Evolutionary conservation across 2,888 invertebrate species (phyloP).

Genomic region (Phortica magna): DNA sequence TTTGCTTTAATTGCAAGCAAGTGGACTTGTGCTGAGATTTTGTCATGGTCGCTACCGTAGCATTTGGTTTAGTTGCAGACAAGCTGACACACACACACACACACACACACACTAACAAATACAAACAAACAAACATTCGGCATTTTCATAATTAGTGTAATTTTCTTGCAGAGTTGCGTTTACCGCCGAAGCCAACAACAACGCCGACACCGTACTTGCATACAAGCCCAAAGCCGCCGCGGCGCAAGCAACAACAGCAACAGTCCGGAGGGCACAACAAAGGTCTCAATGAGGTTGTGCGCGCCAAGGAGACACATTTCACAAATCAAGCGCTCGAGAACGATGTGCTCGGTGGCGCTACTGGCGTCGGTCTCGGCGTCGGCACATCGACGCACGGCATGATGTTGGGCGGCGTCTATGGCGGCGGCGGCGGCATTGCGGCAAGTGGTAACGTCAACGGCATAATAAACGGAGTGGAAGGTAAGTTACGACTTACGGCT

Average conservation of each 20-base stretch:
- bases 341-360: slow-evolving; percentile 63
- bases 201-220: slow-evolving; percentile 73
- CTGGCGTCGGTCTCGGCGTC: slow-evolving; percentile 26
- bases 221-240: slow-evolving; percentile 74
- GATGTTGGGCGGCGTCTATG: slow-evolving; percentile 42
- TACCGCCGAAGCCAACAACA: slow-evolving; percentile 77
- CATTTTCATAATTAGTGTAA: slow-evolving; percentile 68
- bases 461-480: slow-evolving; percentile 75
- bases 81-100: not conserved
- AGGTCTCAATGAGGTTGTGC: slow-evolving; percentile 77
- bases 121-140: slow-evolving; percentile 41
- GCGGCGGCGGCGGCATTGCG: slow-evolving; percentile 49
- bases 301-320: slow-evolving; percentile 76
- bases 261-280: slow-evolving; percentile 65
- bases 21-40: too few species aligned
- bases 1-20: too few species aligned
- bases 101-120: not conserved
- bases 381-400: too few species aligned
- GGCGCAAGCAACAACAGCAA: slow-evolving; percentile 70
- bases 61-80: not conserved
- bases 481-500: slow-evolving; percentile 71
- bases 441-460: slow-evolving; percentile 70
- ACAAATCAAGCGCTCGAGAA: slow-evolving; percentile 77
- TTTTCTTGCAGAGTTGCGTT: slow-evolving; percentile 76
- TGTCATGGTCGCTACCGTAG: too few species aligned